Conservation (phyloP, 2,797 vertebrate genomes). For the Lepilemur ruficaudatus region DNA sequence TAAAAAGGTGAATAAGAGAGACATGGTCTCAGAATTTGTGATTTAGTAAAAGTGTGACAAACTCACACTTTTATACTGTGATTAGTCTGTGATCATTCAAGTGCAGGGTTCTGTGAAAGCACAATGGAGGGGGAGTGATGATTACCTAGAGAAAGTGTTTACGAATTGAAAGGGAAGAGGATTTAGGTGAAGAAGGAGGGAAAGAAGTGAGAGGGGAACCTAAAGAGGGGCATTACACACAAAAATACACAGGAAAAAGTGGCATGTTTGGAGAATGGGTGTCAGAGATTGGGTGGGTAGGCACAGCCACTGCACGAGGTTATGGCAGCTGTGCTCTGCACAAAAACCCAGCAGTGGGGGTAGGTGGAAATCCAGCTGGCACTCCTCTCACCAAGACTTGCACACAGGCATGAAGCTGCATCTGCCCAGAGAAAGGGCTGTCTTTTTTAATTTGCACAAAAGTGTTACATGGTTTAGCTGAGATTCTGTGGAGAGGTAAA, state of each 20-base stretch:
- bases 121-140: no score
- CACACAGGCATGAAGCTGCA: neutral
- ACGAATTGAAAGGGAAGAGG: neutral
- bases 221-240: fast-evolving
- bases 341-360: neutral
- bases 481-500: neutral
- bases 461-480: neutral
- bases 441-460: neutral
- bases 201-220: fast-evolving
- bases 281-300: no score
- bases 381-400: neutral
- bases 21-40: neutral
- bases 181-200: neutral
- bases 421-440: neutral
- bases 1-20: neutral
- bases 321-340: neutral
- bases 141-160: neutral
- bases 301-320: no score
- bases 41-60: neutral
- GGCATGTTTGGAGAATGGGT: neutral
- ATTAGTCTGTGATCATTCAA: neutral
- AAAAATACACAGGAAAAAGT: neutral
- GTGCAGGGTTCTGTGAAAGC: neutral
- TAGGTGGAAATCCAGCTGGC: neutral
- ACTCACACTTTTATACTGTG: neutral